Base-by-base conservation (phyloP, 2,113 vertebrate genomes). In the Synodontis membranacea region DNA sequence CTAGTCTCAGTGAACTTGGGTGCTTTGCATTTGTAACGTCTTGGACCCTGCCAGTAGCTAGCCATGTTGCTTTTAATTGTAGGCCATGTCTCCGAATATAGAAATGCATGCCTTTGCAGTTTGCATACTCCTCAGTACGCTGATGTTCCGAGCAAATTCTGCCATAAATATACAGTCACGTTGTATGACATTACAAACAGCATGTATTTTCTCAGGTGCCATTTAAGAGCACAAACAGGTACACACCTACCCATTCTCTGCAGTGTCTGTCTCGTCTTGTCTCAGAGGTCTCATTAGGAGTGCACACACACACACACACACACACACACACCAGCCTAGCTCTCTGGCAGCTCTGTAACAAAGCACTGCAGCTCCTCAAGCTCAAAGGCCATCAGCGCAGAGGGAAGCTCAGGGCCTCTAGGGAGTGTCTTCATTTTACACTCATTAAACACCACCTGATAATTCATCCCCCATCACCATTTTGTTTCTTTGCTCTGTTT, bases 261-360 rank as follows among this genome's bases (percentile, higher is more conserved):
- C 86, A 76, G 46, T 21, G 68, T 50, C 74, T 79, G 34, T 80
- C 54, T 76, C n/a, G 50, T 82, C 79, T 82, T 39, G 68, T 87
- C 86, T 87, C 72, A 76, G 82, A 66, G 80, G 70, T 74, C 86
- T 82, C 86, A 87, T 87, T 87, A 87, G 56, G 44, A 50, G 42
- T 42, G 56, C 68, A 78, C 48, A 44, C 84, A 15, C 60, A 76
- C 60, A 56, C 87, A 60, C 46, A 78, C 72, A 66, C 83, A 7
- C 31, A 50, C 72, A 54, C 88, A 83, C 70, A 82, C 84, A 12
- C 42, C 68, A 54, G 19, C n/a, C 42, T 66, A 31, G 21, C 31
- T 28, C 46, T 81, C 37, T 60, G 66, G 66, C 66, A 72, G 50
- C 64, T 72, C 15, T 48, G 12, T 76, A 76, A 84, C 88, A 84